Evolutionary conservation across 2,888 invertebrate genomes (phyloP).

Genomic region (Amphiduros pacificus): DNA sequence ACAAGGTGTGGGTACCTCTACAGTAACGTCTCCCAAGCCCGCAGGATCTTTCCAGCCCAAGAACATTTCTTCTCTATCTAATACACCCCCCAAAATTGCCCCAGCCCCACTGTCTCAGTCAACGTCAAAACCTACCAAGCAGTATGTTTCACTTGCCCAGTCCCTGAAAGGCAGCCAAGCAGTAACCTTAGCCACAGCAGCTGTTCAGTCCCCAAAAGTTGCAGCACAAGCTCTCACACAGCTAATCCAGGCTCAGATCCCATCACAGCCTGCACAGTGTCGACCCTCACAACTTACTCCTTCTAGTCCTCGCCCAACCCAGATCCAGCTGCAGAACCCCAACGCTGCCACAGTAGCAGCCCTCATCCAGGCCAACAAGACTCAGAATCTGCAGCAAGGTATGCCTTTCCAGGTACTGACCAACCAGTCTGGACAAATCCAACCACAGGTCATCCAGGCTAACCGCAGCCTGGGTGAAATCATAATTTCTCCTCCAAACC

Average conservation of each 20-base stretch:
- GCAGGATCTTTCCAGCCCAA: not conserved
- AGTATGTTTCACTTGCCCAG: not conserved
- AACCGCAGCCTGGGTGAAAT: not conserved
- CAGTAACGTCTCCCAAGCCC: not conserved
- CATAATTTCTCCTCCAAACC: not conserved
- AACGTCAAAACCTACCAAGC: not conserved
- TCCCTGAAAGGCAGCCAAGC: not conserved
- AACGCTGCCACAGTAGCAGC: not conserved
- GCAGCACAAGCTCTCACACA: constrained; percentile 13
- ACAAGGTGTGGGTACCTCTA: not conserved
- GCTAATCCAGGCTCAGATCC: constrained; percentile 16
- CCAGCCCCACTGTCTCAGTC: not conserved
- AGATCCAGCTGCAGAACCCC: not conserved
- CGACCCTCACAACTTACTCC: constrained; percentile 11
- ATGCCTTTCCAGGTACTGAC: constrained; percentile 8
- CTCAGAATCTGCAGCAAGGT: not conserved
- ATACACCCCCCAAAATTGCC: not conserved
- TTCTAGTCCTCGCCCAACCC: not conserved
- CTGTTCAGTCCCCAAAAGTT: not conserved
- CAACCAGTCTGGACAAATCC: not conserved
- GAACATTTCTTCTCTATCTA: not conserved
- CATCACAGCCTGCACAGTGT: constrained; percentile 9
- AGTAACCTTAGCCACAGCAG: not conserved
- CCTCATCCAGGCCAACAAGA: constrained; percentile 9
- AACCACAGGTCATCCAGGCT: not conserved